Percentiles rank a stretch among this genome's conserved stretches.
phyloP scores from a whole-genome alignment of 2,113 vertebrate species.

The Thunnus maccoyii region DNA sequence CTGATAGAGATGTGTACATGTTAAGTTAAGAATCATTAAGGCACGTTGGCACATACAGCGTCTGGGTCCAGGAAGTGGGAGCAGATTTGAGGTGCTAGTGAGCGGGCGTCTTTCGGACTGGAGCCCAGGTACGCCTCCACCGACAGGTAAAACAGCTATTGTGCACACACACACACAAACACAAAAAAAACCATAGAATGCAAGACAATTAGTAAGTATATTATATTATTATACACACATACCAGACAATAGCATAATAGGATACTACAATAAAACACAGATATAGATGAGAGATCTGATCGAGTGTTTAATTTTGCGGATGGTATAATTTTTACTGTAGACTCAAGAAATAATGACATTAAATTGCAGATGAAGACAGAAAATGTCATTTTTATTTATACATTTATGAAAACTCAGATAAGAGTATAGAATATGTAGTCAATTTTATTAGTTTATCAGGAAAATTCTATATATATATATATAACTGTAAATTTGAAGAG shows the following conservation, averaged over 20 bases:
- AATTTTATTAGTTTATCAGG: no score
- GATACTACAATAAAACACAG: background rate
- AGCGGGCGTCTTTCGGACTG: slow-evolving; percentile 88
- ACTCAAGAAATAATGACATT: no score
- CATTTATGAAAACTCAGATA: no score
- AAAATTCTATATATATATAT: no score
- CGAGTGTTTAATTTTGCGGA: no score
- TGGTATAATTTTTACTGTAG: no score
- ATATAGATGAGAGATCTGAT: background rate
- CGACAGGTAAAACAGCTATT: slow-evolving; percentile 93
- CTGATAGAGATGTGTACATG: background rate
- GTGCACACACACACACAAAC: slow-evolving; percentile 15
- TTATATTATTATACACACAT: no score
- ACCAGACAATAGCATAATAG: no score
- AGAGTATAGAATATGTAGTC: no score
- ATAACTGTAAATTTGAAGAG: no score
- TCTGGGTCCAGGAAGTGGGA: slow-evolving; percentile 91
- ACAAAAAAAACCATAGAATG: background rate
- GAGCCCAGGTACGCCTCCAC: slow-evolving; percentile 91
- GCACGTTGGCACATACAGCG: slow-evolving; percentile 83
- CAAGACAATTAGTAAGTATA: background rate
- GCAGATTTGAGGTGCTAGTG: slow-evolving; percentile 90
- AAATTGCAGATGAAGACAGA: no score
- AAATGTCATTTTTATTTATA: no score
- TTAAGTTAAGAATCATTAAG: background rate